phyloP scores from a whole-genome alignment of 2,888 invertebrate species.

The Epirrhoe alternata region DNA sequence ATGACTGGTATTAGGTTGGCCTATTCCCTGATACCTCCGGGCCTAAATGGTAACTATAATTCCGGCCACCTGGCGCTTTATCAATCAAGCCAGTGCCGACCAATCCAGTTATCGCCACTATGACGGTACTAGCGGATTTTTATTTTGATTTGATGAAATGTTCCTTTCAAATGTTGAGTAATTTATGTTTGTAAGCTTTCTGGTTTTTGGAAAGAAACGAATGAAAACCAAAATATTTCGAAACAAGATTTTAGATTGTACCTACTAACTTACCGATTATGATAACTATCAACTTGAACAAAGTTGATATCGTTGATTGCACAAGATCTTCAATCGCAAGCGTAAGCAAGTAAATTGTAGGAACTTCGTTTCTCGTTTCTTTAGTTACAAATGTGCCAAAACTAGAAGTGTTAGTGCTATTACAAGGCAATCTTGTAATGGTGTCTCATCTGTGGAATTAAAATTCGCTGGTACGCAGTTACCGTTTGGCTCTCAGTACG shows the following conservation, averaged over 20 bases:
- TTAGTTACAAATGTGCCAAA: slow-evolving; percentile 5
- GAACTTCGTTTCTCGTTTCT: neutral
- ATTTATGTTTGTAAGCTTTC: neutral
- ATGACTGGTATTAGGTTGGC: slow-evolving; percentile 39
- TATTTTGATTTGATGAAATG: slow-evolving; percentile 20
- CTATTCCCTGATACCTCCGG: slow-evolving; percentile 28
- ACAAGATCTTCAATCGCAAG: too few relatives aligned
- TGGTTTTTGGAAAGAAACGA: neutral
- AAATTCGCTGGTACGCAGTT: slow-evolving; percentile 52
- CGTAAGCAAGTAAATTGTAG: too few relatives aligned
- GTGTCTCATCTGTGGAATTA: slow-evolving; percentile 57
- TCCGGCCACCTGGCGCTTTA: slow-evolving; percentile 45
- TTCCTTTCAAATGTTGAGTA: neutral
- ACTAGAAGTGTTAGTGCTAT: slow-evolving; percentile 6
- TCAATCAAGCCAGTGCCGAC: slow-evolving; percentile 52
- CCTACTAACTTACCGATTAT: too few relatives aligned
- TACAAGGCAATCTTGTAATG: slow-evolving; percentile 47
- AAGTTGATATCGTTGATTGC: too few relatives aligned
- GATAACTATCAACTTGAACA: too few relatives aligned
- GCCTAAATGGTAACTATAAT: slow-evolving; percentile 45
- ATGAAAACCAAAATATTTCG: too few relatives aligned
- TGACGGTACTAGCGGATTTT: slow-evolving; percentile 33
- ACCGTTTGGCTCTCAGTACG: slow-evolving; percentile 65
- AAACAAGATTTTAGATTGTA: too few relatives aligned
- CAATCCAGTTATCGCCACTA: slow-evolving; percentile 49